These are phyloP conservation scores for Agriopis leucophaearia DNA, from an alignment of 2,888 invertebrate species.

Conservation along the genomic window DNA sequence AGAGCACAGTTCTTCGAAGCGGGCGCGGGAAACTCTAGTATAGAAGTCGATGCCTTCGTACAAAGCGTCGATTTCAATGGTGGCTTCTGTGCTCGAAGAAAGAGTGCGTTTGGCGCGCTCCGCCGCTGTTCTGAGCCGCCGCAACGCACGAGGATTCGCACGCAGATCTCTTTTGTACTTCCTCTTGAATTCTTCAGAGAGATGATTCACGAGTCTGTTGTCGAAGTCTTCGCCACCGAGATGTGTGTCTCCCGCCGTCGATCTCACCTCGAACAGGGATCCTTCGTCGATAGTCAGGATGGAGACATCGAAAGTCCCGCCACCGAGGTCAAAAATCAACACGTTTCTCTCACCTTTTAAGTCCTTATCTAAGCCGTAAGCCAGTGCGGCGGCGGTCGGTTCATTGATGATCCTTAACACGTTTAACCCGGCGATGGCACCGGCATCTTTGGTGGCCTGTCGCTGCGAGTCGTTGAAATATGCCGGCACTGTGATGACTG, in stretches of 20 bases:
- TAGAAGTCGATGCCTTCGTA: conserved; percentile 21
- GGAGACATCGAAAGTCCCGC: conserved; percentile 20
- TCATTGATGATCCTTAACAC: conserved; percentile 20
- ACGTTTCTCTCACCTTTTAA: conserved; percentile 18
- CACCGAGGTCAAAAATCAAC: conserved; percentile 18
- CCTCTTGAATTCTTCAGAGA: conserved; percentile 20
- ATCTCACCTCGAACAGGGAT: conserved; percentile 19
- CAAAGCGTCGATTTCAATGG: conserved; percentile 19
- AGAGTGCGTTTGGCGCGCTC: conserved; percentile 20
- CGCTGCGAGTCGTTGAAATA: conserved; percentile 23
- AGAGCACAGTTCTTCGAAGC: conserved; percentile 16
- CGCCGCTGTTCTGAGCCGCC: conserved; percentile 19
- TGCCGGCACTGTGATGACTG: conserved; percentile 22
- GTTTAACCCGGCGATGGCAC: conserved; percentile 18
- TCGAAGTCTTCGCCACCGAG: conserved; percentile 23
- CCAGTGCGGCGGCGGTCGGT: conserved; percentile 18
- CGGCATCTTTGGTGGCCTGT: conserved; percentile 17
- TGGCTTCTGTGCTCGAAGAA: conserved; percentile 17
- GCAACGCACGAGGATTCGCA: conserved; percentile 16
- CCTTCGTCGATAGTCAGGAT: conserved; percentile 22
- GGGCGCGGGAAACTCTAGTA: conserved; percentile 17
- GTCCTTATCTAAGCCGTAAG: conserved; percentile 20
- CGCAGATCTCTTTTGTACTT: conserved; percentile 17
- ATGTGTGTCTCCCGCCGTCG: conserved; percentile 16
- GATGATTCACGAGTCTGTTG: conserved; percentile 21